These are phyloP conservation scores for Arion vulgaris DNA, from an alignment of 1,140 invertebrate species.

Conservation along the genomic window DNA sequence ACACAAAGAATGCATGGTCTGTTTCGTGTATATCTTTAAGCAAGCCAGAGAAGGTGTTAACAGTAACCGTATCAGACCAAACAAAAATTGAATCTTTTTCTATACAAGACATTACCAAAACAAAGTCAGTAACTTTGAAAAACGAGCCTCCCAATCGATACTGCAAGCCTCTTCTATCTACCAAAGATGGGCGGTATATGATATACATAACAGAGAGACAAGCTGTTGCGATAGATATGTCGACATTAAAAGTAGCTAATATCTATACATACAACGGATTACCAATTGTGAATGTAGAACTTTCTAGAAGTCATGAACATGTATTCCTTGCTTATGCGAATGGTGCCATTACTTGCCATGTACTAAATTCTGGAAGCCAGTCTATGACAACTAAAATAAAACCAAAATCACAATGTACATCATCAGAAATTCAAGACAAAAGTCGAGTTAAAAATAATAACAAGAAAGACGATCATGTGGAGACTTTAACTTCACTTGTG, in stretches of 20 bases:
- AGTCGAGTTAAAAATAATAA: background rate
- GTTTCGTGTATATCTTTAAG: constrained; percentile 25
- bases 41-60: background rate
- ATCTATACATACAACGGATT: constrained; percentile 29
- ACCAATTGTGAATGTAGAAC: constrained; percentile 29
- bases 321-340: constrained; percentile 37
- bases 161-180: constrained; percentile 34
- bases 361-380: constrained; percentile 35
- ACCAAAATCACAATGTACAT: background rate
- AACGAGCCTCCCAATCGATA: constrained; percentile 1
- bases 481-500: constrained; percentile 32
- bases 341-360: constrained; percentile 33
- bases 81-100: constrained; percentile 2
- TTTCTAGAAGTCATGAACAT: constrained; percentile 50
- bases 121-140: constrained; percentile 25
- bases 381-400: constrained; percentile 31
- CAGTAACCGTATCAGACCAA: constrained; percentile 27
- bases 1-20: background rate
- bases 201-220: constrained; percentile 39
- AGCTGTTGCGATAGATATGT: constrained; percentile 27
- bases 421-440: background rate
- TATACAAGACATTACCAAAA: constrained; percentile 5
- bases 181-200: constrained; percentile 41
- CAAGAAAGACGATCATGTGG: background rate
- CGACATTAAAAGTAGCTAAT: background rate